These are phyloP conservation scores for Mellilla xanthometata DNA, from an alignment of 2,888 invertebrate genomes.

Conservation along the genomic window DNA sequence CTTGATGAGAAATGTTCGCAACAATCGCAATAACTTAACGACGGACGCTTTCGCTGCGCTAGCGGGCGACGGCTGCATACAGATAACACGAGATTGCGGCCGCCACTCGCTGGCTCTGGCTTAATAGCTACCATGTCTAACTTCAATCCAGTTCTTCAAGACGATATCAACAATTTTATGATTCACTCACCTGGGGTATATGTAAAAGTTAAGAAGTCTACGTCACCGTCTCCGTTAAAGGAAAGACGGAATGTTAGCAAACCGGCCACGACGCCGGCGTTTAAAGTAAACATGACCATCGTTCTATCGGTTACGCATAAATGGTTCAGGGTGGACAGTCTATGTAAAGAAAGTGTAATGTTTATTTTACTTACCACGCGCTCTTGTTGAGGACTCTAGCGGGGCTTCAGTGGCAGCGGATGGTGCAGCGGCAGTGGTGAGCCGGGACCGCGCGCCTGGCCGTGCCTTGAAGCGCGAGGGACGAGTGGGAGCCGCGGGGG, in stretches of 20 bases:
- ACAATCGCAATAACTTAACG: slow-evolving; percentile 54
- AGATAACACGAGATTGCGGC: slow-evolving; percentile 29
- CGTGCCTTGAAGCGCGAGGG: slow-evolving; percentile 73
- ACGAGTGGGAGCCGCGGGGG: slow-evolving; percentile 64
- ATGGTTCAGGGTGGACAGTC: slow-evolving; percentile 4
- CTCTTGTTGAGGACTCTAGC: slow-evolving; percentile 70
- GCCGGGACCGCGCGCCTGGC: slow-evolving; percentile 66
- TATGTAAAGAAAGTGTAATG: not conserved
- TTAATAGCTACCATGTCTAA: slow-evolving; percentile 12
- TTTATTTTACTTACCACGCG: slow-evolving; percentile 67
- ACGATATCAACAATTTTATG: not conserved
- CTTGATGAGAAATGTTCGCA: slow-evolving; percentile 36
- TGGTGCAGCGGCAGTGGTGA: slow-evolving; percentile 70
- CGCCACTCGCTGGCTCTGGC: slow-evolving; percentile 16
- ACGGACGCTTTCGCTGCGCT: slow-evolving; percentile 49
- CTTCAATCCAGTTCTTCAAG: slow-evolving; percentile 11
- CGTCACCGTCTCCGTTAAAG: slow-evolving; percentile 10
- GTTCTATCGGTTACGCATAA: not conserved
- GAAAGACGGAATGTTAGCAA: slow-evolving; percentile 14
- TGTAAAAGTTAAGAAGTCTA: slow-evolving; percentile 3
- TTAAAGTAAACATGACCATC: slow-evolving; percentile 5
- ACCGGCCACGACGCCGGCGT: not conserved
- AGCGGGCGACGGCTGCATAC: slow-evolving; percentile 30
- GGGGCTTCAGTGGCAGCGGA: slow-evolving; percentile 67
- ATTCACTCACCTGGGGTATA: not conserved